These are phyloP conservation scores for Loripinus fragilis DNA, from an alignment of 2,888 invertebrate species.

Conservation along the genomic window DNA sequence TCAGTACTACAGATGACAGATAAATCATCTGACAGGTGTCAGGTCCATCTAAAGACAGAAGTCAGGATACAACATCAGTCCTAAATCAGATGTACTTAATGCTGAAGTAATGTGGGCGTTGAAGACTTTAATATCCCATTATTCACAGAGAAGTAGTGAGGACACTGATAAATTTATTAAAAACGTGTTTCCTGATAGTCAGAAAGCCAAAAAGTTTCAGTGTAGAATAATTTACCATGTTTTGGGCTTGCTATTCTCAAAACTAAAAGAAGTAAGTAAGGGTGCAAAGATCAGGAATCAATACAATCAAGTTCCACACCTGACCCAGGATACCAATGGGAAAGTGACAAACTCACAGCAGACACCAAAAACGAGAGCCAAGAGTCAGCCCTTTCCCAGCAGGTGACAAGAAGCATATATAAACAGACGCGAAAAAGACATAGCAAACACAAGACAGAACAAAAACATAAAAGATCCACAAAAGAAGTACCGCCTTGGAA, in stretches of 20 bases:
- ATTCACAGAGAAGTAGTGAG: conserved; percentile 13
- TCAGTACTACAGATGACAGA: not conserved
- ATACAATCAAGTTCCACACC: too few species aligned
- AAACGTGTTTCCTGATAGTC: conserved; percentile 34
- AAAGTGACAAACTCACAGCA: too few species aligned
- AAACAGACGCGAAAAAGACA: too few species aligned
- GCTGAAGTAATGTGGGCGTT: conserved; percentile 9
- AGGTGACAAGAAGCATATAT: too few species aligned
- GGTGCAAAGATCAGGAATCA: too few species aligned
- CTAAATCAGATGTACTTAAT: conserved; percentile 3
- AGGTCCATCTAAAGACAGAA: not conserved
- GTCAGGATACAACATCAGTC: not conserved
- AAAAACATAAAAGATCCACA: too few species aligned
- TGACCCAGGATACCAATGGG: too few species aligned
- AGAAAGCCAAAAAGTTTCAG: conserved; percentile 21
- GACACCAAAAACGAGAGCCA: too few species aligned
- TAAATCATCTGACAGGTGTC: not conserved
- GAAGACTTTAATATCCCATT: conserved; percentile 23
- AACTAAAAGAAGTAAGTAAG: too few species aligned
- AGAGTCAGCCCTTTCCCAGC: too few species aligned
- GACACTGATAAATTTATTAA: conserved; percentile 7
- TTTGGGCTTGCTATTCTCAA: conserved; percentile 22
- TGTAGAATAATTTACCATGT: conserved; percentile 11
- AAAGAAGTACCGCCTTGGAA: too few species aligned
- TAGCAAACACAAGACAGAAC: too few species aligned